Evolutionary conservation across 2,797 vertebrate genomes (phyloP), one percentile per base, ranked within the genome.

Genomic region (Vespertilio murinus): DNA sequence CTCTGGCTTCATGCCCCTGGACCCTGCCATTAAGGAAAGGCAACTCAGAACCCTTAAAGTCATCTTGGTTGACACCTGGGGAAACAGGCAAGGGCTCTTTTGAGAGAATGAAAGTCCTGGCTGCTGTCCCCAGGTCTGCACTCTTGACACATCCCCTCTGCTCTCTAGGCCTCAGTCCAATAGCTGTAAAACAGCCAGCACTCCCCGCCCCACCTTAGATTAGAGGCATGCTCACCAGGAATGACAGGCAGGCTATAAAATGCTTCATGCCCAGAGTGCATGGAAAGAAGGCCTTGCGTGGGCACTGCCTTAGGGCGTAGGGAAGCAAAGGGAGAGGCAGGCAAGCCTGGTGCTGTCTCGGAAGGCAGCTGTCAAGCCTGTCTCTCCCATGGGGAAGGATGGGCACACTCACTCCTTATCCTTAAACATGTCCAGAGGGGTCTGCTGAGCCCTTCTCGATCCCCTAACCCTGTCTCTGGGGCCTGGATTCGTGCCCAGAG

Each of bases 1-100:
- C 3, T 47, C 7, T 59, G 28, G 17, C 52, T 67, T 89, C 40
- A 1, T 25, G 25, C 9, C 42, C 84, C 49, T n/a, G 49, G 7
- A 45, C 30, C 8, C 33, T 33, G 16, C 28, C 69, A 35, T 54
- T 83, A 61, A 4, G 35, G 18, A 81, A 14, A 89, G 79, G 45
- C 8, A 83, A 75, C 40, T 47, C 30, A 67, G 3, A 42, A 71
- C 65, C 17, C 56, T 82, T 67, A 69, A 61, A 82, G 47, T 14
- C 12, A n/a, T 42, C 6, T 28, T 17, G 3, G n/a, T 4, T 33
- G 47, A 22, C 3, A 3, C 30, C 2, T 4, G 40, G 7, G 6
- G 30, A 6, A 33, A 9, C 18, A 16, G 45, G n/a, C 38, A 59
- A 45, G 30, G 33, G 52, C 11, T 59, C 17, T 9, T 56, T 83